phyloP scores from a whole-genome alignment of 2,888 invertebrate genomes.

The Chaitophorus viminalis region DNA sequence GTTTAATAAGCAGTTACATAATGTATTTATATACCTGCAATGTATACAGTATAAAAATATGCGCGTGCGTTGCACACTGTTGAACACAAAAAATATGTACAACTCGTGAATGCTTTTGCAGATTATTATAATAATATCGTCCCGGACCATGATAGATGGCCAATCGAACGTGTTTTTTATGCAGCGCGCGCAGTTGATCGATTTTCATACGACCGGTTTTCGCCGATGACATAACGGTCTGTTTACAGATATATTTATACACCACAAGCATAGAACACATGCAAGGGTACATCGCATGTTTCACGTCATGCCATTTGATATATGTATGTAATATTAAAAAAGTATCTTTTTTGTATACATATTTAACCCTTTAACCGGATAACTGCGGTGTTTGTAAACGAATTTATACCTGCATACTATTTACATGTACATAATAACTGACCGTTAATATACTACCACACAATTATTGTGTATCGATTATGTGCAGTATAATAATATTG shows the following conservation, averaged over 20 bases:
- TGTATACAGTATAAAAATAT: too few relatives aligned
- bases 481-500: too few relatives aligned
- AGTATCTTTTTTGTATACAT: background rate
- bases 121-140: background rate
- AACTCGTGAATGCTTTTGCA: too few relatives aligned
- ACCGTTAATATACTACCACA: too few relatives aligned
- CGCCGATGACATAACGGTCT: background rate
- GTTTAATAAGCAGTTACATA: too few relatives aligned
- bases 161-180: background rate
- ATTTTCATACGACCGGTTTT: slow-evolving; percentile 14
- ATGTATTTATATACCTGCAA: background rate
- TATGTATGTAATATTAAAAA: background rate
- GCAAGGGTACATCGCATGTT: background rate
- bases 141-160: background rate
- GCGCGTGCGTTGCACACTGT: too few relatives aligned
- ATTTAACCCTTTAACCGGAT: slow-evolving; percentile 1
- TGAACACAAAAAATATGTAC: too few relatives aligned
- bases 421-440: too few relatives aligned
- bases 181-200: background rate
- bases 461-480: too few relatives aligned
- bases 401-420: too few relatives aligned
- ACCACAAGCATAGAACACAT: too few relatives aligned
- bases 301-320: too few relatives aligned
- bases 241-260: background rate
- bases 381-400: background rate